Evolutionary conservation across 2,113 vertebrate genomes (phyloP).

Genomic region (Nycticorax nycticorax): DNA sequence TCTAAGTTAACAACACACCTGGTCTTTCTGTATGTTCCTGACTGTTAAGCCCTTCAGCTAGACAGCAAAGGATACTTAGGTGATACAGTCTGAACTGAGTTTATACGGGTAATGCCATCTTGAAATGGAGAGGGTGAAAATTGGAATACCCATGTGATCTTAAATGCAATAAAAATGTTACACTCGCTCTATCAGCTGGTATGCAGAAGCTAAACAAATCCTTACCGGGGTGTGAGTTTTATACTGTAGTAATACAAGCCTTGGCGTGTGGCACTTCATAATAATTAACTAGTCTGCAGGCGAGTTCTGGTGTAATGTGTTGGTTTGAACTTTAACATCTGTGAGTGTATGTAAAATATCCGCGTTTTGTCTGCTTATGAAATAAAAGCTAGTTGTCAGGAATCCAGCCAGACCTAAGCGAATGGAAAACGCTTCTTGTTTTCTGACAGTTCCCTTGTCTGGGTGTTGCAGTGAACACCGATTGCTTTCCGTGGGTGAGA

Average conservation of each 20-base stretch:
- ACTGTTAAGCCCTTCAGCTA: not conserved
- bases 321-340: constrained; percentile 36
- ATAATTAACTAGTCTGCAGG: constrained; percentile 39
- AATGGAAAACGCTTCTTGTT: not conserved
- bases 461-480: not conserved
- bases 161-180: not conserved
- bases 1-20: not conserved
- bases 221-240: not conserved
- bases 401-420: not conserved
- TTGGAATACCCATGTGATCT: not conserved
- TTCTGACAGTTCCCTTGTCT: not conserved
- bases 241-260: not conserved
- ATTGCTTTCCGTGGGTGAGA: not conserved
- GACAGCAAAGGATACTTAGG: not conserved
- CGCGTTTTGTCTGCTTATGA: not conserved
- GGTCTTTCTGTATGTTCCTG: not conserved
- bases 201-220: constrained; percentile 25
- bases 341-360: constrained; percentile 6
- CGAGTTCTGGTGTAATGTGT: not conserved
- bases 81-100: not conserved
- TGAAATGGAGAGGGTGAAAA: not conserved
- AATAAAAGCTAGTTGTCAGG: constrained; percentile 18
- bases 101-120: not conserved
- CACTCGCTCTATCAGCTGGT: not conserved
- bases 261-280: not conserved